These are phyloP conservation scores for Aphidius colemani DNA, from an alignment of 2,888 invertebrate genomes.

Conservation along the genomic window DNA sequence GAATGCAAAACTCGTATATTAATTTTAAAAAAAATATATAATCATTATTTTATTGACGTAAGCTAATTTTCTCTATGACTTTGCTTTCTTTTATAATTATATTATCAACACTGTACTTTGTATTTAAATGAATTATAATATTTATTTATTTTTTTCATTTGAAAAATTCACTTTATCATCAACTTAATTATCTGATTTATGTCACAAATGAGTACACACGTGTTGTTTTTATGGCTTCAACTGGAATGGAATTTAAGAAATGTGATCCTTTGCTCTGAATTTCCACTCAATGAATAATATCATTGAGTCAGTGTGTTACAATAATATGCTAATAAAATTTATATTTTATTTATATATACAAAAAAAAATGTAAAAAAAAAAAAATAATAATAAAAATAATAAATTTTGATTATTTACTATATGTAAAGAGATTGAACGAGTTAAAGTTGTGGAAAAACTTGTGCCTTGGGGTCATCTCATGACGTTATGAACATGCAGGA, in stretches of 20 bases:
- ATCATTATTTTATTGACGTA: neutral
- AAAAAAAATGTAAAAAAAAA: neutral
- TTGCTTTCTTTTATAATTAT: constrained; percentile 3
- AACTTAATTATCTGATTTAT: constrained; percentile 19
- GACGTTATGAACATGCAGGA: constrained; percentile 46
- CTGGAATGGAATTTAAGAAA: constrained; percentile 24
- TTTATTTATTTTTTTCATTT: neutral
- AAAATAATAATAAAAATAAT: neutral
- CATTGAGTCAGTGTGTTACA: constrained; percentile 8
- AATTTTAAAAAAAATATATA: neutral
- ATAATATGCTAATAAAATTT: neutral
- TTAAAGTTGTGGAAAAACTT: constrained; percentile 1
- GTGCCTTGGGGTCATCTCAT: constrained; percentile 35
- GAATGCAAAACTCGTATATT: constrained; percentile 28
- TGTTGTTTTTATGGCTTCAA: constrained; percentile 1
- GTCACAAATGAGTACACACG: constrained; percentile 10
- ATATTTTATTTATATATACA: neutral
- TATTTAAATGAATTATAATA: too few relatives aligned
- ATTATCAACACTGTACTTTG: neutral
- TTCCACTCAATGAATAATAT: constrained; percentile 18
- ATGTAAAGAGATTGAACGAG: neutral
- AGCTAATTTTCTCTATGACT: constrained; percentile 28
- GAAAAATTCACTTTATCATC: neutral
- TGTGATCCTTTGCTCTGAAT: constrained; percentile 17
- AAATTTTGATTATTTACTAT: neutral